Evolutionary conservation across 1,140 invertebrate genomes (phyloP).

Genomic region (Gryllus bimaculatus): DNA sequence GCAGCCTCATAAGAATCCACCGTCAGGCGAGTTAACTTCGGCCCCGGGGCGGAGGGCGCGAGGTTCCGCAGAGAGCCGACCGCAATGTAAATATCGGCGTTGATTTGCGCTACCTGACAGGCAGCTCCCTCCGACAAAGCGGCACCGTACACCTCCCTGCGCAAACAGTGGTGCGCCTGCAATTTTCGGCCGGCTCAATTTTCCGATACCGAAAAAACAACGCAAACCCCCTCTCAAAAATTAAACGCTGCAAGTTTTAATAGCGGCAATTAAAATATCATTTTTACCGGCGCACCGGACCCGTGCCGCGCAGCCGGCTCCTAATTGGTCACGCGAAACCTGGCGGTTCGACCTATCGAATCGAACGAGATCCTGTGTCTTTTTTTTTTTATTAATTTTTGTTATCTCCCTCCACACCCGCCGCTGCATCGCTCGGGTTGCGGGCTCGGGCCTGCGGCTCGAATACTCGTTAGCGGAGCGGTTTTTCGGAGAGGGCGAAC

Average conservation of each 20-base stretch:
- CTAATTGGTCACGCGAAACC: not conserved
- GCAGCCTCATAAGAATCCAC: no score
- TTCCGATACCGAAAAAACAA: constrained; percentile 4
- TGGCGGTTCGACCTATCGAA: not conserved
- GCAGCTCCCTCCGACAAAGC: not conserved
- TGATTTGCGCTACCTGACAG: no score
- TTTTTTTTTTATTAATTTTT: constrained; percentile 6
- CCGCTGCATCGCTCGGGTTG: not conserved
- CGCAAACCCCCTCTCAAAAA: not conserved
- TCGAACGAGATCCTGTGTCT: not conserved
- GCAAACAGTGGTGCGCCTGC: not conserved
- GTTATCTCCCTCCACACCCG: not conserved
- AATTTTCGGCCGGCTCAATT: constrained; percentile 3
- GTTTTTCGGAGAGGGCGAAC: not conserved
- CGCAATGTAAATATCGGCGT: no score
- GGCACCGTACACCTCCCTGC: not conserved
- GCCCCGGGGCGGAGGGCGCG: no score
- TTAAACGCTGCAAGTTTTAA: constrained; percentile 5
- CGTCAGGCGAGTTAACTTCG: no score
- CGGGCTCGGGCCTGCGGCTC: not conserved
- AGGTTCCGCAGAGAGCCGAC: no score
- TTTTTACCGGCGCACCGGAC: not conserved
- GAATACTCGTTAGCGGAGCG: not conserved
- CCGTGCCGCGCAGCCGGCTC: not conserved
- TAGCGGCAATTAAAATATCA: constrained; percentile 1